These are phyloP conservation scores for Gallinago jamesoni DNA, from an alignment of 2,113 vertebrate genomes.

Conservation along the genomic window DNA sequence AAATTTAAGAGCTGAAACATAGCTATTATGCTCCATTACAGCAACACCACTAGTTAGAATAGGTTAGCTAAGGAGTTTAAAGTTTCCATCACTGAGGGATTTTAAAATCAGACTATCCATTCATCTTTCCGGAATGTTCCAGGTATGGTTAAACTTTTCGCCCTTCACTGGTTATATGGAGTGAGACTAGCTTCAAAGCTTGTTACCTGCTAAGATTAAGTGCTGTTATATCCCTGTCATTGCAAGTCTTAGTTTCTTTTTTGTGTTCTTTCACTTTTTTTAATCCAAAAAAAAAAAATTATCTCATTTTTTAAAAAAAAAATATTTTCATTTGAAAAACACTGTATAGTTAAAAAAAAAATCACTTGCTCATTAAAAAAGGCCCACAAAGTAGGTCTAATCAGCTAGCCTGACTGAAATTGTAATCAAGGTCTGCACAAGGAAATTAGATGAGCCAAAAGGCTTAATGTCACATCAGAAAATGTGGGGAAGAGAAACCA, in stretches of 20 bases:
- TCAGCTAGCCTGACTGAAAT: neutral
- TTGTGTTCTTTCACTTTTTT: neutral
- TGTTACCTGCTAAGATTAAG: neutral
- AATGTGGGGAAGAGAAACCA: accelerated
- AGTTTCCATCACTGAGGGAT: neutral
- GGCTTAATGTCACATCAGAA: neutral
- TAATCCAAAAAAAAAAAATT: neutral
- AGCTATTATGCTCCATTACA: neutral
- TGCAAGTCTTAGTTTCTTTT: accelerated
- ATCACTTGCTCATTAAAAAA: neutral
- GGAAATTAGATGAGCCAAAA: neutral
- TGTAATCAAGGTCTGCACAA: neutral
- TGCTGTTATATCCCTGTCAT: neutral
- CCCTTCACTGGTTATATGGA: neutral
- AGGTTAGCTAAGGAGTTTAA: neutral
- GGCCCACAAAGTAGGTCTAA: neutral
- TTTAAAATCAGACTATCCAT: neutral
- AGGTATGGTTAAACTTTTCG: neutral
- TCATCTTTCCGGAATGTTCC: neutral
- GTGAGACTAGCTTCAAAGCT: neutral
- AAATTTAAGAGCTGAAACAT: neutral
- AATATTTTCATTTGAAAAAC: neutral
- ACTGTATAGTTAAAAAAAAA: neutral
- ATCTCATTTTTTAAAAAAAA: neutral
- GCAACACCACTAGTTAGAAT: neutral